Base-by-base conservation (phyloP, 2,797 vertebrate genomes). In the Emys orbicularis region DNA sequence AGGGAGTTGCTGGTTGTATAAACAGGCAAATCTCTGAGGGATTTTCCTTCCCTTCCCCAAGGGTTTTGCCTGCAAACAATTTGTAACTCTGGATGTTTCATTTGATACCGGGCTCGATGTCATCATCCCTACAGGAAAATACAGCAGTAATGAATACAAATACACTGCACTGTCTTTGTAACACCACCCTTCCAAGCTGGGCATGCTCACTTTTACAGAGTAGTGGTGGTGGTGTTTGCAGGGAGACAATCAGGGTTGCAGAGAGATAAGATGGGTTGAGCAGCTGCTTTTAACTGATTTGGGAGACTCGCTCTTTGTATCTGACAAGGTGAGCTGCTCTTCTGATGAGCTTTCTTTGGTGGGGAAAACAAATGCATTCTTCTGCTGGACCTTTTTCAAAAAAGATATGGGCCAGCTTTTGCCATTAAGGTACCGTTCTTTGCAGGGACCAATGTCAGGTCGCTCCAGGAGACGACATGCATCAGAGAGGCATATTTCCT, bases 1-100 rank as follows among this genome's bases (percentile, higher is more conserved):
- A 15, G 86, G 54, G 47, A 94, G 41, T 74, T 87, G 44, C 31
- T 90, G 57, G 12, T 90, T 88, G 82, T 80, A 76, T 53, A 90
- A 93, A 80, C 3, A 90, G 37, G 0, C 3, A 88, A 86, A 18
- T 59, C 27, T 76, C 80, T 65, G 19, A 0, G 1, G 79, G 84
- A 2, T 1, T 74, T 92, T 83, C 61, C 44, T 12, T 25, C 29
- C 9, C 3, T 59, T 2, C 59, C 29, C 23, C 47, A 56, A 85
- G 76, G 12, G 37, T 82, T 82, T 88, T 16, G 72, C 27, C 76
- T 89, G 37, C 74, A 87, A 93, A 95, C 27, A 21, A 31, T 84
- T 91, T 87, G 15, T 82, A 50, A 72, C 27, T 13, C 57, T 57
- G 37, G 1, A 34, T 86, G 12, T 68, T 91, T 96, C 44, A 9